These are phyloP conservation scores for Hoplodrina ambigua DNA, from an alignment of 2,888 invertebrate genomes.

Conservation along the genomic window DNA sequence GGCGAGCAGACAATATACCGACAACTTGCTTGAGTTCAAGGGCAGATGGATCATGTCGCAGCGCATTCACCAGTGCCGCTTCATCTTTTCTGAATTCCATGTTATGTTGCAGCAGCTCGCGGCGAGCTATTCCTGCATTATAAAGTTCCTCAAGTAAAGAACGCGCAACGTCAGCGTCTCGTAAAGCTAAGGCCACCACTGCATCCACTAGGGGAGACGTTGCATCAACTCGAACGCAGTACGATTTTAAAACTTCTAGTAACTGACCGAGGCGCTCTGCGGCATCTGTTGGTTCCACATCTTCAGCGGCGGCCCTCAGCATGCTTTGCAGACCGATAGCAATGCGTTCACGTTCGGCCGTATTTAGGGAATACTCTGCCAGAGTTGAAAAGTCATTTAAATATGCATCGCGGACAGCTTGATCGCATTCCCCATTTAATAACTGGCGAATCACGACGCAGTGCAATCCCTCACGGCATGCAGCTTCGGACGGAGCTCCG, in stretches of 20 bases:
- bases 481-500: conserved; percentile 69
- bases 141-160: conserved; percentile 33
- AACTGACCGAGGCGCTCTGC: conserved; percentile 62
- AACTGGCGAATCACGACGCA: conserved; percentile 76
- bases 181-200: conserved; percentile 62
- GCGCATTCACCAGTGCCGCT: conserved; percentile 35
- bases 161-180: conserved; percentile 56
- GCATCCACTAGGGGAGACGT: conserved; percentile 66
- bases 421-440: conserved; percentile 60
- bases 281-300: conserved; percentile 52
- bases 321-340: conserved; percentile 60
- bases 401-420: conserved; percentile 66
- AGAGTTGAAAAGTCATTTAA: conserved; percentile 72
- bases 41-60: conserved; percentile 42
- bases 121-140: conserved; percentile 35
- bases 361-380: conserved; percentile 70
- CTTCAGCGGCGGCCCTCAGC: conserved; percentile 63
- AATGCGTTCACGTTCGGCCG: conserved; percentile 68
- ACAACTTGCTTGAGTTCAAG: conserved; percentile 48
- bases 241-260: conserved; percentile 68
- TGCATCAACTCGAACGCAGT: conserved; percentile 64
- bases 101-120: conserved; percentile 39
- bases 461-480: conserved; percentile 79
- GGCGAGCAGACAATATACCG: conserved; percentile 49
- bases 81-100: conserved; percentile 41